Conservation (phyloP, 2,113 vertebrate species). For the Sinocyclocheilus maitianheensis region DNA sequence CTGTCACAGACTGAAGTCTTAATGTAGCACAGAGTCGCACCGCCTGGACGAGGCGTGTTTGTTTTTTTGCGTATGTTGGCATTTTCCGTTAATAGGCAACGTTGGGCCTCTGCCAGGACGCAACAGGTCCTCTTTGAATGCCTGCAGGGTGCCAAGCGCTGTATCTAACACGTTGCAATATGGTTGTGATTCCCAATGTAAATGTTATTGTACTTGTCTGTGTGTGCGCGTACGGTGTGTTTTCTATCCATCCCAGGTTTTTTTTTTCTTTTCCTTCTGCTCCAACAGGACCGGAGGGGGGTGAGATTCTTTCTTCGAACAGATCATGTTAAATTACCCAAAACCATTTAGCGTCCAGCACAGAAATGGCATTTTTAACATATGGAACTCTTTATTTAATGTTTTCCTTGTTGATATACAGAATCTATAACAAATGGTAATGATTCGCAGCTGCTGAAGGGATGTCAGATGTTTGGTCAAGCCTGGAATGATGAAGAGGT, state of each 20-base stretch:
- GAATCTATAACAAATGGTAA: conserved; percentile 93
- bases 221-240: neutral
- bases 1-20: conserved; percentile 73
- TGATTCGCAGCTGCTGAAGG: conserved; percentile 87
- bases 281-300: conserved; percentile 62
- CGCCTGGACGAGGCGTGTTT: conserved; percentile 59
- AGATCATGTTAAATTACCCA: conserved; percentile 89
- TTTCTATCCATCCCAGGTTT: conserved; percentile 77
- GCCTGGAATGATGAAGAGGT: conserved; percentile 51
- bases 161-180: conserved; percentile 66
- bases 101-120: conserved; percentile 76
- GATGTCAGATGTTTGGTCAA: conserved; percentile 61
- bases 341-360: conserved; percentile 88
- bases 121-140: conserved; percentile 73
- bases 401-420: conserved; percentile 87
- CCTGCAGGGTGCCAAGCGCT: conserved; percentile 68
- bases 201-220: conserved; percentile 83
- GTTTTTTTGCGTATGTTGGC: conserved; percentile 61
- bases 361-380: conserved; percentile 85
- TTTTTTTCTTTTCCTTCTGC: conserved; percentile 45
- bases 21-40: conserved; percentile 63
- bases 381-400: conserved; percentile 89
- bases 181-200: conserved; percentile 80
- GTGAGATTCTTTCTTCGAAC: conserved; percentile 82
- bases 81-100: conserved; percentile 66